Evolutionary conservation across 2,797 vertebrate species (phyloP).

Genomic region (Poecilia gillii): DNA sequence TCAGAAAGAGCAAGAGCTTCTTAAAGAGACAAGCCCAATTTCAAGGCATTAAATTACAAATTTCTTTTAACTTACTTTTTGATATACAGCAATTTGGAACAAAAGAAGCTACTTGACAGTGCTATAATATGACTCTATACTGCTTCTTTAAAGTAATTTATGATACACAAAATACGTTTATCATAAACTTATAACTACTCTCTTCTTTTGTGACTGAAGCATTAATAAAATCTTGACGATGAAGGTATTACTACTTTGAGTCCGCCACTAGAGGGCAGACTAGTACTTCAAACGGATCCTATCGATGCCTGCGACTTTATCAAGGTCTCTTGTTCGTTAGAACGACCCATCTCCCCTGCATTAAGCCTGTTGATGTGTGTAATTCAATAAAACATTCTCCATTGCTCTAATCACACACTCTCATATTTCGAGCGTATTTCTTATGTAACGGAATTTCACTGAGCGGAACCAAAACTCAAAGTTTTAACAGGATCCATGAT

Average conservation of each 20-base stretch:
- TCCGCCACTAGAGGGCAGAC: neutral
- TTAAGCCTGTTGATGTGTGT: neutral
- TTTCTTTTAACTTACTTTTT: no score
- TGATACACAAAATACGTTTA: no score
- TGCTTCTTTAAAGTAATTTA: no score
- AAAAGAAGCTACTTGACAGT: no score
- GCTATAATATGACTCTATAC: no score
- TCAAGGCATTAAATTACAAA: no score
- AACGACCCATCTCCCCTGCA: neutral
- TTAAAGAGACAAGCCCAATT: no score
- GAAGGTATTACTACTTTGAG: neutral
- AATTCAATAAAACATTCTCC: neutral
- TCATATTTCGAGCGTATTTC: neutral
- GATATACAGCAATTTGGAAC: no score
- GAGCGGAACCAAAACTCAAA: neutral
- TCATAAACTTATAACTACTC: no score
- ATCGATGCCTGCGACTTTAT: neutral
- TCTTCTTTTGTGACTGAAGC: neutral
- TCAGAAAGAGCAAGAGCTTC: no score
- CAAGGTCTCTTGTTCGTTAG: neutral
- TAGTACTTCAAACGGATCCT: neutral
- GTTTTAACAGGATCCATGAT: constrained; percentile 7
- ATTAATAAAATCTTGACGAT: neutral
- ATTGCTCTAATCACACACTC: neutral
- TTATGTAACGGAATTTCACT: neutral